Base-by-base conservation (phyloP, 2,113 vertebrate species). In the Psephotus haematonotus region DNA sequence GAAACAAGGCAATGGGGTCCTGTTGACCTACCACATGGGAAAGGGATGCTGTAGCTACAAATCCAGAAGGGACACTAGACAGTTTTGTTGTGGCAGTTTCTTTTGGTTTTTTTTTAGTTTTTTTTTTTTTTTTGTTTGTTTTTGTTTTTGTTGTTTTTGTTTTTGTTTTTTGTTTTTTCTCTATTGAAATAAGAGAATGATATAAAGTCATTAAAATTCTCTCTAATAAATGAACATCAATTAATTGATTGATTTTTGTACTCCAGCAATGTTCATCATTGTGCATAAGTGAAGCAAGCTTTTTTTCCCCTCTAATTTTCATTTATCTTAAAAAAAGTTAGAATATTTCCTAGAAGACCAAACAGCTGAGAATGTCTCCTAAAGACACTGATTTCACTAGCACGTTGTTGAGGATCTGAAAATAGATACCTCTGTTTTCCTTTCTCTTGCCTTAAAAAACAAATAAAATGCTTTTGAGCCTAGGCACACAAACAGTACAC, bases 21-120 rank as follows among this genome's bases (percentile, higher is more conserved):
- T 89, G 52, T 81, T 97, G 96, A 96, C 88, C 86, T 80, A 84
- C 69, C 89, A 96, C 86, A 84, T 88, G 95, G 94, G 94, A 97
- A 97, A 91, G 46, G 37, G 64, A 94, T 90, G 95, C 10, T 88
- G 10, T 22, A 97, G 87, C 89, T 84, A 85, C 52, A 86, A 60
- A 92, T 80, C 89, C 80, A 94, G 88, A 86, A 72, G 53, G 86
- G 25, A 86, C 80, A 57, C 37, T 91, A 95, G 35, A 62, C 28
- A 92, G 33, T 81, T 90, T 53, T n/a, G 2, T 35, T 35, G 57
- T 24, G 13, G 33, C 6, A 9, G 9, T 6, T 25, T 31, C 9
- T 6, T 25, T 31, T 15, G 19, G 37, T 37, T 37, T 37, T 37
- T 9, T 37, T 37, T 37, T 37, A n/a, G n/a, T 25, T 31, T 17